Percentiles rank a stretch among this genome's conserved stretches.
phyloP scores from a whole-genome alignment of 2,797 vertebrate species.

The Philypnodon macrostomus region DNA sequence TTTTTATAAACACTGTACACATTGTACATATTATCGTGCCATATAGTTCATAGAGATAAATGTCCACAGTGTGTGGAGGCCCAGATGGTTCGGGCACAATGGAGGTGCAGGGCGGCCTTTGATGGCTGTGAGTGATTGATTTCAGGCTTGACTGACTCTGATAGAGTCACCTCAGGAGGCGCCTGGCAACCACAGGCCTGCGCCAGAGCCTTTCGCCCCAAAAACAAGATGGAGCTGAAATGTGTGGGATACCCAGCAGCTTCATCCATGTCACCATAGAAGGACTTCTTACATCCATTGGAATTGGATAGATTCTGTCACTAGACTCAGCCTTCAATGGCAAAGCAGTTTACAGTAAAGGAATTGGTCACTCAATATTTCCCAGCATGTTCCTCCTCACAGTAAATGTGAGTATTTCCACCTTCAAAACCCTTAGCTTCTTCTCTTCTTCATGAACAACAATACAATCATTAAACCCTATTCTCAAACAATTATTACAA shows the following conservation, averaged over 20 bases:
- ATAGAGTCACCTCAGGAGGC: conserved; percentile 85
- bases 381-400: conserved; percentile 61
- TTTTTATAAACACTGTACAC: conserved; percentile 5
- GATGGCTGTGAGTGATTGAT: conserved; percentile 88
- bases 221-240: conserved; percentile 75
- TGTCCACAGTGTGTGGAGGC: conserved; percentile 74
- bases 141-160: conserved; percentile 86
- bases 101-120: conserved; percentile 79
- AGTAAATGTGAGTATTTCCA: conserved; percentile 2
- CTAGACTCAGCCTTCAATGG: conserved; percentile 65
- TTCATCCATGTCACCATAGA: conserved; percentile 67
- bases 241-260: conserved; percentile 71
- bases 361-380: conserved; percentile 71
- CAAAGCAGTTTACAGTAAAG: conserved; percentile 65
- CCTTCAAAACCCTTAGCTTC: conserved; percentile 56
- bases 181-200: conserved; percentile 77
- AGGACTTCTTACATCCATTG: conserved; percentile 67
- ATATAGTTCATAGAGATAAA: conserved; percentile 71
- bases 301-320: conserved; percentile 72
- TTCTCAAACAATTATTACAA: conserved; percentile 23
- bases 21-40: conserved; percentile 26
- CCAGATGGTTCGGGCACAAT: conserved; percentile 83
- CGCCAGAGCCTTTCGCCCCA: conserved; percentile 73
- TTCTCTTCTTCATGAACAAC: conserved; percentile 8
- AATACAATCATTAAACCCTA: conserved; percentile 33